Evolutionary conservation across 2,888 invertebrate species (phyloP).

Genomic region (Lutraria lutraria): DNA sequence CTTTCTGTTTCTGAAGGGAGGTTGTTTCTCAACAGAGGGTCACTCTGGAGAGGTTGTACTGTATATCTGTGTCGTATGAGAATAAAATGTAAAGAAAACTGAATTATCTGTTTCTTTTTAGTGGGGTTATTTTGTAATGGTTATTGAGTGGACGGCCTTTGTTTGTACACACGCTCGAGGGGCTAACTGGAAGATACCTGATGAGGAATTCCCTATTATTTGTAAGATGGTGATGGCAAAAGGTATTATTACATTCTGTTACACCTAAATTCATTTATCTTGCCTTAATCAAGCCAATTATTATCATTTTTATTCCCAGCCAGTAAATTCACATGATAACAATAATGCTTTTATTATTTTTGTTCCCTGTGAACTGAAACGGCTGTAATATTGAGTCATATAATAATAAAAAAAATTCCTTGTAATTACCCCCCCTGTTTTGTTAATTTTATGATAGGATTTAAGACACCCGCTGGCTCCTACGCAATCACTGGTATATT

Average conservation of each 20-base stretch:
- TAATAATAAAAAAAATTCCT: neutral
- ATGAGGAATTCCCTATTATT: constrained; percentile 77
- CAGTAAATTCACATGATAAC: too few species aligned
- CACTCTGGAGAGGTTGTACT: too few species aligned
- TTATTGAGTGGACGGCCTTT: constrained; percentile 84
- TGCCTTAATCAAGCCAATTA: neutral
- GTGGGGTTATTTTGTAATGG: constrained; percentile 81
- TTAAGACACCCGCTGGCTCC: constrained; percentile 79
- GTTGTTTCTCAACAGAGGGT: too few species aligned
- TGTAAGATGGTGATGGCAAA: constrained; percentile 81
- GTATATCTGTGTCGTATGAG: too few species aligned
- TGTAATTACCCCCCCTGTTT: neutral
- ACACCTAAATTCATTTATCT: neutral
- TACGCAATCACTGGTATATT: constrained; percentile 80
- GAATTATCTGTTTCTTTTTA: constrained; percentile 58
- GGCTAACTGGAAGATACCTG: constrained; percentile 81
- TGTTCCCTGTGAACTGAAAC: neutral
- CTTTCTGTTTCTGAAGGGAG: too few species aligned
- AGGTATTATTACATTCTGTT: constrained; percentile 67
- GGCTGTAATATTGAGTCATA: neutral
- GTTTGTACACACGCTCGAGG: constrained; percentile 80
- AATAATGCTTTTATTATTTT: neutral
- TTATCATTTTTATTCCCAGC: neutral
- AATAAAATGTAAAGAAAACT: too few species aligned
- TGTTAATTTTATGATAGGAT: constrained; percentile 72